Evolutionary conservation across 2,888 invertebrate genomes (phyloP), one percentile per base, ranked within the genome.

Genomic region (Meghimatium bilineatum): DNA sequence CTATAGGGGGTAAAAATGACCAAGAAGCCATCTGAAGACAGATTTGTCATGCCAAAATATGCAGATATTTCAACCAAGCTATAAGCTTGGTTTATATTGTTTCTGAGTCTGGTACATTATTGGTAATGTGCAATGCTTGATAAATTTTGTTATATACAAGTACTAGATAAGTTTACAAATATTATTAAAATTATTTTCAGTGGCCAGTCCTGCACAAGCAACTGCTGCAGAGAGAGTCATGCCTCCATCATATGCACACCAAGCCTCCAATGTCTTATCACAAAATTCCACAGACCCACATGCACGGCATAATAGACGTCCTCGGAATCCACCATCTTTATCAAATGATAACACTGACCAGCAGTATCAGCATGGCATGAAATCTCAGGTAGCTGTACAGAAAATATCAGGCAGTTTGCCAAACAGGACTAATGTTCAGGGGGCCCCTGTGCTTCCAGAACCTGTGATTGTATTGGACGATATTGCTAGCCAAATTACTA

Each of bases 201-300:
- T 90, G 82, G 88, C 90, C 67, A 91, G 91, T 26, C 91, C 91
- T 83, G 91, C 91, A 38, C 92, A 90, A 81, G 91, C 90, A 20
- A 90, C 90, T 74, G 88, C 91, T 44, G 90, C 91, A 60, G 90
- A 91, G 71, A 84, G 87, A 69, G 86, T 88, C 26, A 36, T 88
- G 44, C 83, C 82, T n/a, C 82, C 83, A 38, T 85, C 82, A 78
- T 82, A 82, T 49, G 60, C 84, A 67, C 85, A 86, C 34, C 85
- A 83, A 56, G 71, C 86, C 69, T 84, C 87, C 56, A 81, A 84
- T 76, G 63, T 85, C 74, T 84, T 85, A 83, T 77, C 85, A 56
- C 85, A 83, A 66, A 81, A 79, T 78, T 52, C 79, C 56, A 60
- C 71, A 71, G 83, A 83, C 52, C 71, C 83, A 20, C 74, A 32